Conservation (phyloP, 2,888 invertebrate genomes). For the Nineta flava region DNA sequence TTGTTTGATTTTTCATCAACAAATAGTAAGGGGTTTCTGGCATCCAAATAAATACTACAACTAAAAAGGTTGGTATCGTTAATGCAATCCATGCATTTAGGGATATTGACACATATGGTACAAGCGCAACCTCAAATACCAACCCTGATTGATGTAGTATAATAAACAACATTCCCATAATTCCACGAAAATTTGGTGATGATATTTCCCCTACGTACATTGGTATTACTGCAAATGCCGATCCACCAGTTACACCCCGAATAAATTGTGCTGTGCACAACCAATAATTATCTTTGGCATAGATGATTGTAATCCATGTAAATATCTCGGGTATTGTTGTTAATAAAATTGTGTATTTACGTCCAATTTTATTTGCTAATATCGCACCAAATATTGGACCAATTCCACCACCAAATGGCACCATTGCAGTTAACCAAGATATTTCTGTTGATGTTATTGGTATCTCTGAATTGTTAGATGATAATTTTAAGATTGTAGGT, state of each 20-base stretch:
- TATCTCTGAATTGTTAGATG: slow-evolving; percentile 22
- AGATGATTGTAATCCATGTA: slow-evolving; percentile 39
- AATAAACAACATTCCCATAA: slow-evolving; percentile 37
- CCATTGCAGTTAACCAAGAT: slow-evolving; percentile 41
- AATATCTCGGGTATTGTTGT: slow-evolving; percentile 38
- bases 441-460: slow-evolving; percentile 28
- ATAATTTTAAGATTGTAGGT: slow-evolving; percentile 22
- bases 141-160: slow-evolving; percentile 38
- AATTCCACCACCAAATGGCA: slow-evolving; percentile 40
- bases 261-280: slow-evolving; percentile 39
- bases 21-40: slow-evolving; percentile 30
- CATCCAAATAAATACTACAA: slow-evolving; percentile 36
- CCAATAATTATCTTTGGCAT: slow-evolving; percentile 33
- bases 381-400: slow-evolving; percentile 42
- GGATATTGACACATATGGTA: slow-evolving; percentile 34
- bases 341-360: slow-evolving; percentile 37
- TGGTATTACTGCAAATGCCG: slow-evolving; percentile 2
- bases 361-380: slow-evolving; percentile 40
- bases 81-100: slow-evolving; percentile 34
- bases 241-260: slow-evolving; percentile 35
- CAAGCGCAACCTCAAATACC: slow-evolving; percentile 38
- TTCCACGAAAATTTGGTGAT: slow-evolving; percentile 13
- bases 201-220: slow-evolving; percentile 10
- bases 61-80: slow-evolving; percentile 34
- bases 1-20: slow-evolving; percentile 1